phyloP scores from a whole-genome alignment of 2,797 vertebrate species.

The Neomorphus geoffroyi region DNA sequence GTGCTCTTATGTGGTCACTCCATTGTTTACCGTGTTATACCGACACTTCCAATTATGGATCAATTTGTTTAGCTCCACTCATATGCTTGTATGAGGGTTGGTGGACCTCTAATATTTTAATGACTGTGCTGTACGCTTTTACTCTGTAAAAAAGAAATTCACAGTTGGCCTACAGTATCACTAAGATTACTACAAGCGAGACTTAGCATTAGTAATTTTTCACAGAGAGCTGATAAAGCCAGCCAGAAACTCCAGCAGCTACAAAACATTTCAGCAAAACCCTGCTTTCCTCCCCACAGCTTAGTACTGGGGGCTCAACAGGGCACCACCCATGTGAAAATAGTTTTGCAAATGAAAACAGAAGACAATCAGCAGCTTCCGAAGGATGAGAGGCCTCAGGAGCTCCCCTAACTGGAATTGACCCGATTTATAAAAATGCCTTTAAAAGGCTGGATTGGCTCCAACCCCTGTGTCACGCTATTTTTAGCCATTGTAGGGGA shows the following conservation, averaged over 20 bases:
- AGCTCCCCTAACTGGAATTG: not conserved
- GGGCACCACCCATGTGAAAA: not conserved
- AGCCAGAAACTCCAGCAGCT: not conserved
- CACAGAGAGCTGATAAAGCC: not conserved
- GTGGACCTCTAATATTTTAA: not conserved
- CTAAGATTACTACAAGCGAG: not conserved
- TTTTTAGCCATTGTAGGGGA: not conserved
- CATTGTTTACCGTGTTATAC: not conserved
- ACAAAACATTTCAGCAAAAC: not conserved
- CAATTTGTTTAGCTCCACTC: not conserved
- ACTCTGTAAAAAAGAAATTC: not conserved
- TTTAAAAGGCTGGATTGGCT: conserved; percentile 3
- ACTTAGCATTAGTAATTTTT: not conserved
- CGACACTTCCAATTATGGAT: not conserved
- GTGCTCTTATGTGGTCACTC: not conserved
- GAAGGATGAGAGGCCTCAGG: not conserved
- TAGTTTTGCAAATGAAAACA: conserved; percentile 5
- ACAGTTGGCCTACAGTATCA: not conserved
- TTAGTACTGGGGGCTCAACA: not conserved
- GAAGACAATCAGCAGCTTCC: not conserved
- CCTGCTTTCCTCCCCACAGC: not conserved
- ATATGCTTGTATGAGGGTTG: not conserved
- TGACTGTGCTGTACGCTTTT: not conserved
- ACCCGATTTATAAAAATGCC: not conserved
- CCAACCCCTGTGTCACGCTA: not conserved